Percentiles rank a stretch among this genome's conserved stretches.
phyloP scores from a whole-genome alignment of 2,888 invertebrate species.

The Punctoribates punctum region DNA sequence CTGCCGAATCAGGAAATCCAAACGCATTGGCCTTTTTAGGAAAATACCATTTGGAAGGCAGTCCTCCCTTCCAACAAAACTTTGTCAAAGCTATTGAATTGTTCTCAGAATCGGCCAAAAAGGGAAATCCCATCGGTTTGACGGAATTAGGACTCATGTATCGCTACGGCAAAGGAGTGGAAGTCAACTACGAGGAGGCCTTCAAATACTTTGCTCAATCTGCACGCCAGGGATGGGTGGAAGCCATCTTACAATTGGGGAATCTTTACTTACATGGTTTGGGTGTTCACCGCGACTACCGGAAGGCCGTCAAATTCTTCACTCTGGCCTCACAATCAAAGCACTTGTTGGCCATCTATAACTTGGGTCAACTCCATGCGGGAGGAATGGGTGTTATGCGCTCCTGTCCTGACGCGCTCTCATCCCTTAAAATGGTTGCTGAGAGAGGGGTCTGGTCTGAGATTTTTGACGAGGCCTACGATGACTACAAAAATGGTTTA shows the following conservation, averaged over 20 bases:
- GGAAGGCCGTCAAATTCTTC: conserved; percentile 92
- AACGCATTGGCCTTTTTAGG: conserved; percentile 97
- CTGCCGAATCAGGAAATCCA: conserved; percentile 90
- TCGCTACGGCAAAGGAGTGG: conserved; percentile 83
- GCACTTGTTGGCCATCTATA: conserved; percentile 91
- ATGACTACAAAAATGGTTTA: conserved; percentile 74
- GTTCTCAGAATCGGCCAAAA: conserved; percentile 89
- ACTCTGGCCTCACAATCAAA: conserved; percentile 95
- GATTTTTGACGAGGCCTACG: conserved; percentile 83
- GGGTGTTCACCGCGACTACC: conserved; percentile 82
- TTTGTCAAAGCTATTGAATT: conserved; percentile 91
- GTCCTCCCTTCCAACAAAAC: conserved; percentile 83
- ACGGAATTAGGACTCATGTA: conserved; percentile 96
- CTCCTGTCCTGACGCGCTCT: conserved; percentile 90
- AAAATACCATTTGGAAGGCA: conserved; percentile 96
- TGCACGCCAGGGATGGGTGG: conserved; percentile 98
- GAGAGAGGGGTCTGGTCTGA: conserved; percentile 88
- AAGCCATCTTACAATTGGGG: conserved; percentile 93
- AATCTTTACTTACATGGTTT: conserved; percentile 94
- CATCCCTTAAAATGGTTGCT: conserved; percentile 95
- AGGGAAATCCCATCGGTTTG: conserved; percentile 92
- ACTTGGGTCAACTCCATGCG: conserved; percentile 96
- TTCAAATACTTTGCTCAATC: conserved; percentile 84
- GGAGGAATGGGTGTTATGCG: conserved; percentile 88
- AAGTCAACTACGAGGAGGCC: conserved; percentile 60